Percentiles rank a stretch among this genome's conserved stretches.
These are phyloP conservation scores for Salticus scenicus DNA, from an alignment of 2,888 invertebrate genomes.

Conservation along the genomic window DNA sequence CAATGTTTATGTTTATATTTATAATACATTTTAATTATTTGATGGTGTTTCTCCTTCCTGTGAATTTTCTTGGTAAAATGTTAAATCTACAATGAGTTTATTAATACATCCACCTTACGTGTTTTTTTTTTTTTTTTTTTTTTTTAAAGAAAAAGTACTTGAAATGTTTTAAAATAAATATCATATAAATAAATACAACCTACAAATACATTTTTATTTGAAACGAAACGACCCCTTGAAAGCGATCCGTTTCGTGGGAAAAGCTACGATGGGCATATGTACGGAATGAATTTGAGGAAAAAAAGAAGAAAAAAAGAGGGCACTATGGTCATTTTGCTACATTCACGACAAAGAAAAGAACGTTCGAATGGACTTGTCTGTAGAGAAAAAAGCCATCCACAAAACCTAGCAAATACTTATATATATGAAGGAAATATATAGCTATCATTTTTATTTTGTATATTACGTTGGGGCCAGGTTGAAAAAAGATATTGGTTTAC, in stretches of 20 bases:
- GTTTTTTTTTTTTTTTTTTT: no score
- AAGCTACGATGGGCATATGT: constrained; percentile 8
- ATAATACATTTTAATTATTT: no score
- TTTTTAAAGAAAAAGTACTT: no score
- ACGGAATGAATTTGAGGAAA: constrained; percentile 1
- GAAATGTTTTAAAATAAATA: no score
- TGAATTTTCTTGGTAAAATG: no score
- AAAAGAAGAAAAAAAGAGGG: constrained; percentile 1
- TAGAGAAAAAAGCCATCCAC: constrained; percentile 2
- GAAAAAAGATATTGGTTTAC: not conserved
- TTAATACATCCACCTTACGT: no score
- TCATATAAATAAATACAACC: no score
- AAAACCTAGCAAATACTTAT: constrained; percentile 37
- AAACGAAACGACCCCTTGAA: not conserved
- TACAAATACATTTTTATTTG: not conserved
- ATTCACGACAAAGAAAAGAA: constrained; percentile 57
- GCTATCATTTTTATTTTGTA: constrained; percentile 46
- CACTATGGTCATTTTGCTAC: constrained; percentile 61
- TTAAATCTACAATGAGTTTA: no score
- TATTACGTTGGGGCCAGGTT: constrained; percentile 34
- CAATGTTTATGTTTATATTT: no score
- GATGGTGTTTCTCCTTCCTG: no score
- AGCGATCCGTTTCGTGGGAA: constrained; percentile 35
- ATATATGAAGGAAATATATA: constrained; percentile 32
- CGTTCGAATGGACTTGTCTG: constrained; percentile 35